Base-by-base conservation (phyloP, 2,797 vertebrate species). In the Onychomys torridus region DNA sequence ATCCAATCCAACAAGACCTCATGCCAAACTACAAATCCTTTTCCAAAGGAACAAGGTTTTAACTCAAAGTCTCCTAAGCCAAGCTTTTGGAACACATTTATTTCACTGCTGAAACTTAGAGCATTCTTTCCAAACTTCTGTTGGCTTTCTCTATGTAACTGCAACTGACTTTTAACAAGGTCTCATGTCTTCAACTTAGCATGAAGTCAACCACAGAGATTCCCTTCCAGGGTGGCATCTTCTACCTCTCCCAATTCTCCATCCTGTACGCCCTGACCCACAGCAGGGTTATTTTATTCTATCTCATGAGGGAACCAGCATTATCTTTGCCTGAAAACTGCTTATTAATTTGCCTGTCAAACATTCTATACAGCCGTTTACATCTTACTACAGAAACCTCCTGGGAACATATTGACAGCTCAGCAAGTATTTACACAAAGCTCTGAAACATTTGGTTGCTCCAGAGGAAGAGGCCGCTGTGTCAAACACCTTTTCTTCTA, bases 311-410 rank as follows among this genome's bases (percentile, higher is more conserved):
- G 79, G 77, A 95, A 85, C 89, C 81, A 96, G 94, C 78, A 93
- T 21, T 96, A 97, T 94, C 96, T 52, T 93, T 96, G 89, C 93
- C 97, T 95, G 96, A 96, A 96, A 98, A 97, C 77, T 96, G 97
- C 98, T 98, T 97, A 98, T 97, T 93, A 97, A 97, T 98, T 98
- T 96, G 95, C 94, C 97, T 96, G 97, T 97, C 98, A 97, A 96
- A 94, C 96, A 96, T 96, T 93, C 96, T 55, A 94, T 65, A 97
- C 94, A 98, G 97, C 93, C 92, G 34, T 97, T 97, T 96, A 96
- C 32, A 61, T 94, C 92, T 97, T 94, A 86, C 96, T 97, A 92
- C 86, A 93, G 94, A 97, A 97, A 98, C 87, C 94, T 98, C 96
- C 78, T 87, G 96, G 95, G 97, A 84, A 96, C 95, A 14, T 71